Evolutionary conservation across 2,797 vertebrate species (phyloP).

Genomic region (Nasua narica): DNA sequence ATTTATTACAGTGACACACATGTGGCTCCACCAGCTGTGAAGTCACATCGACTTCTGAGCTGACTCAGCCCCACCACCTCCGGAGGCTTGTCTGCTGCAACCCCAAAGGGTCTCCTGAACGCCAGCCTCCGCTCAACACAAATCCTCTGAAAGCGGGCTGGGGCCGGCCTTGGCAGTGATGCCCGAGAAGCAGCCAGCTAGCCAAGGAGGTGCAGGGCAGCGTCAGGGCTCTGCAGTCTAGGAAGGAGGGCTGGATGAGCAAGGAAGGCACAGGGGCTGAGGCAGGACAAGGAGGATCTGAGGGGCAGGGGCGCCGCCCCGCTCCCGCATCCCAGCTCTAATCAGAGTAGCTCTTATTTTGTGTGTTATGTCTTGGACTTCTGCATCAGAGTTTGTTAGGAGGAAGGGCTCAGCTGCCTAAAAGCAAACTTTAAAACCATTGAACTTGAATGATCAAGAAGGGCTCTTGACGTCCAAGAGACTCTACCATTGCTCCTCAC

Average conservation of each 20-base stretch:
- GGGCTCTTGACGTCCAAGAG: neutral
- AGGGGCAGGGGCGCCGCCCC: neutral
- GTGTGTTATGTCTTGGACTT: neutral
- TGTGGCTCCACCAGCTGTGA: neutral
- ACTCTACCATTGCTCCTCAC: neutral
- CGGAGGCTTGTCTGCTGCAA: neutral
- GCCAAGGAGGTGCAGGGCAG: neutral
- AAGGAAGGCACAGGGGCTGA: neutral
- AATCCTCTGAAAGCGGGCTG: neutral
- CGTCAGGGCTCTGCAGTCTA: neutral
- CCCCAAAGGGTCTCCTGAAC: neutral
- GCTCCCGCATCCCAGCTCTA: neutral
- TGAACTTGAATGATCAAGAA: neutral
- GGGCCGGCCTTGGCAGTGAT: neutral
- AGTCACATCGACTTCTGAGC: neutral
- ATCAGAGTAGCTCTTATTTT: neutral
- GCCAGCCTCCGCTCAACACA: neutral
- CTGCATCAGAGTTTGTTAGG: neutral
- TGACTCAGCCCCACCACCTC: neutral
- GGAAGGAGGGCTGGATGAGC: neutral
- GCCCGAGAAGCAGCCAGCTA: neutral
- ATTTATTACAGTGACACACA: neutral
- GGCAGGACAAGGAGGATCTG: neutral
- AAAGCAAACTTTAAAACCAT: neutral
- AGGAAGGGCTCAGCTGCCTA: neutral